These are phyloP conservation scores for Agapostemon virescens DNA, from an alignment of 2,888 invertebrate species.

Conservation along the genomic window DNA sequence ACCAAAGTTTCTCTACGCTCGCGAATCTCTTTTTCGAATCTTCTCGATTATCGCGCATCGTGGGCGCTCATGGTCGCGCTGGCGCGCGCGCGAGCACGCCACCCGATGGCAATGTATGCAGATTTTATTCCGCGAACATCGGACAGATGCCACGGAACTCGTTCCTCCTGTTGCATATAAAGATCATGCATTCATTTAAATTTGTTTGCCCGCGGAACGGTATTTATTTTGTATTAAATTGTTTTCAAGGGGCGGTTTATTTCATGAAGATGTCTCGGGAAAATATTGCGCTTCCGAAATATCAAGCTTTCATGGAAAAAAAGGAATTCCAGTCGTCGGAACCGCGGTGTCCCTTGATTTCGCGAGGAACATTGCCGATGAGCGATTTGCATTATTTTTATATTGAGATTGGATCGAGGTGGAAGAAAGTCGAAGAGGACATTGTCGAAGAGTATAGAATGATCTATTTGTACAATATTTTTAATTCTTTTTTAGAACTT, in stretches of 20 bases:
- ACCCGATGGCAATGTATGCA: slow-evolving; percentile 33
- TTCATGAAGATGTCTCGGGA: not conserved
- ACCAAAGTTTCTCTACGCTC: not conserved
- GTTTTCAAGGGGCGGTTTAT: slow-evolving; percentile 2
- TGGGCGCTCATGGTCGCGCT: not conserved
- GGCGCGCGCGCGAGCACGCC: not conserved
- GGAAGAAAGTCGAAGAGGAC: not conserved
- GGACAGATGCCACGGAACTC: slow-evolving; percentile 8
- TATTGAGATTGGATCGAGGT: not conserved
- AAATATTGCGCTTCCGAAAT: not conserved
- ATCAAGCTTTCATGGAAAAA: not conserved
- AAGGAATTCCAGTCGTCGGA: not conserved
- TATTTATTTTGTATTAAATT: slow-evolving; percentile 11
- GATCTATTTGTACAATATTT: too few species aligned
- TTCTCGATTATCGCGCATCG: slow-evolving; percentile 21
- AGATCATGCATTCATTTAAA: slow-evolving; percentile 9
- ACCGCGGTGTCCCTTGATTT: not conserved
- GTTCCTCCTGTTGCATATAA: slow-evolving; percentile 11
- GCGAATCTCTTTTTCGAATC: slow-evolving; percentile 35
- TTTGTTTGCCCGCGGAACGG: slow-evolving; percentile 3
- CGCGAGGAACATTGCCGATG: not conserved
- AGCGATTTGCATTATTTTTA: not conserved
- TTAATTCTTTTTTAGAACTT: not conserved
- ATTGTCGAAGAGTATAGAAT: too few species aligned
- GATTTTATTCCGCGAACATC: slow-evolving; percentile 21